Conservation (phyloP, 2,113 vertebrate genomes). For the Collichthys lucidus region DNA sequence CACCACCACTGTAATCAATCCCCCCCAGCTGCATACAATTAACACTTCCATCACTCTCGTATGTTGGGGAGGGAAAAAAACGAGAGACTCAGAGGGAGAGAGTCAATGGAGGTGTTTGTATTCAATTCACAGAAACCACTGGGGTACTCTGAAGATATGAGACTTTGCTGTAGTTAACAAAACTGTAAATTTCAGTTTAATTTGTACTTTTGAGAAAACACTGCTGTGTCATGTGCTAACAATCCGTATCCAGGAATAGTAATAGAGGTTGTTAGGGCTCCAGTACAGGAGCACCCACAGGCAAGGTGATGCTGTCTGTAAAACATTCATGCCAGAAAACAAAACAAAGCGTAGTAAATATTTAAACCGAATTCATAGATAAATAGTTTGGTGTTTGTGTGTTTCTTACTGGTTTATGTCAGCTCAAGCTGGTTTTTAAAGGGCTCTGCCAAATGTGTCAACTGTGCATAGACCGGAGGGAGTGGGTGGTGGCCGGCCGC, state of each 20-base stretch:
- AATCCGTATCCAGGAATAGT: conserved; percentile 42
- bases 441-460: conserved; percentile 27
- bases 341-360: conserved; percentile 25
- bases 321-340: conserved; percentile 45
- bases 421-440: conserved; percentile 36
- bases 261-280: conserved; percentile 20
- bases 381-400: neutral
- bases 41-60: conserved; percentile 62
- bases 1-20: conserved; percentile 57
- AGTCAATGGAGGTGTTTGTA: conserved; percentile 51
- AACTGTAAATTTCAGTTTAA: conserved; percentile 31
- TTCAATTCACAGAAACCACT: conserved; percentile 50
- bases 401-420: neutral
- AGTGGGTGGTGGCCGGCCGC: neutral
- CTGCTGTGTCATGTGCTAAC: conserved; percentile 10
- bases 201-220: conserved; percentile 17
- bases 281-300: conserved; percentile 44
- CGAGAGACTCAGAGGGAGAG: conserved; percentile 5
- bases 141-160: conserved; percentile 20
- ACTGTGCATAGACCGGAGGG: conserved; percentile 7
- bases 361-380: conserved; percentile 13
- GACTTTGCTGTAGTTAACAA: conserved; percentile 29
- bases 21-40: conserved; percentile 61
- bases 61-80: conserved; percentile 39
- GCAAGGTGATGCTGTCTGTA: conserved; percentile 52